A percentile compares a stretch with the other conserved stretches of the same genome.
These are phyloP conservation scores for Galbula dea DNA, from an alignment of 2,113 vertebrate genomes.

Conservation along the genomic window DNA sequence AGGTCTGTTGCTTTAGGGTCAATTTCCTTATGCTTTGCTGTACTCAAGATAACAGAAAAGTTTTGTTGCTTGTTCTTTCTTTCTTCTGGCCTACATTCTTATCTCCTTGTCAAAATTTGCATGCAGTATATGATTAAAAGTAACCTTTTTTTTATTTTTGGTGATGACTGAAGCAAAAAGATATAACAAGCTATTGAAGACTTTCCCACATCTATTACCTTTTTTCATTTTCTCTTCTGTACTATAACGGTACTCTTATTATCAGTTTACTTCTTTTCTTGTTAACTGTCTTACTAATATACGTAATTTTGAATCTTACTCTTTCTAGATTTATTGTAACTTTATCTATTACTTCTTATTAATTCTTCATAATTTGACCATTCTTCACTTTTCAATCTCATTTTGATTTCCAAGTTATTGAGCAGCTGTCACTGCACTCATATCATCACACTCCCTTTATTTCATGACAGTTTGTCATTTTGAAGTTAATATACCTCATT, in stretches of 20 bases:
- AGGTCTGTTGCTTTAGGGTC: slow-evolving; percentile 8
- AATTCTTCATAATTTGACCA: neutral
- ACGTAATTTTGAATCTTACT: neutral
- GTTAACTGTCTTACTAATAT: neutral
- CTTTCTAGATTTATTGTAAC: neutral
- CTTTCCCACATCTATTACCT: neutral
- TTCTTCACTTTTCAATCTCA: neutral
- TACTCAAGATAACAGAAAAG: neutral
- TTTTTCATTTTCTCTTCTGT: neutral
- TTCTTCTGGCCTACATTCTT: neutral
- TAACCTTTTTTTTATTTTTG: neutral
- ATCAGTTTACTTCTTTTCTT: neutral
- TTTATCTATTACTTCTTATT: neutral
- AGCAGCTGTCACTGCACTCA: neutral
- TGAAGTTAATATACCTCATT: neutral
- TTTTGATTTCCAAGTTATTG: neutral
- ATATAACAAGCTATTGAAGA: neutral
- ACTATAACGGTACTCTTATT: neutral
- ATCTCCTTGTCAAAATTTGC: neutral
- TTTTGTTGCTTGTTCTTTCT: neutral
- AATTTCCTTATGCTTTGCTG: neutral
- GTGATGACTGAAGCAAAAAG: neutral
- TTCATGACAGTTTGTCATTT: neutral
- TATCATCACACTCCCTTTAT: neutral
- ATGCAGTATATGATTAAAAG: neutral